Conservation (phyloP, 2,113 vertebrate genomes). For the Crotophaga sulcirostris region DNA sequence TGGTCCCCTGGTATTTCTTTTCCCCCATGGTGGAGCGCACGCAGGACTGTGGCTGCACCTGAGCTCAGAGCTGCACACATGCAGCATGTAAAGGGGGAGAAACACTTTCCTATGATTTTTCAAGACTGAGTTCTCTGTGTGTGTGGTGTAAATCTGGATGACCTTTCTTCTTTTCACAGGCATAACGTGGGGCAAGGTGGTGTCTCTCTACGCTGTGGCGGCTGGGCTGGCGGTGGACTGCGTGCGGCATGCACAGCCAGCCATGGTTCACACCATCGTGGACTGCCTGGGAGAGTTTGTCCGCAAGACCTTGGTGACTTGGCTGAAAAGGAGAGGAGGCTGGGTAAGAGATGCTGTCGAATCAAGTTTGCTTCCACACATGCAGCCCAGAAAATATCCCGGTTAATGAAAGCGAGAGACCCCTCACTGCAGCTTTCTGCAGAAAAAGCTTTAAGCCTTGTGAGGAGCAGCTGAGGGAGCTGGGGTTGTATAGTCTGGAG, state of each 20-base stretch:
- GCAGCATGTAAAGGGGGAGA: accelerated
- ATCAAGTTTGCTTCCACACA: neutral
- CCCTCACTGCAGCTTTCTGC: neutral
- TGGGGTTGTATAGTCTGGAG: no score
- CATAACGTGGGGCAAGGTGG: constrained; percentile 97
- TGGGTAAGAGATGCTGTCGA: constrained; percentile 84
- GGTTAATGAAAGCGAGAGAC: neutral
- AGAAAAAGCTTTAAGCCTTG: neutral
- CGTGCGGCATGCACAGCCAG: constrained; percentile 88
- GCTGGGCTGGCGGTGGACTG: constrained; percentile 92
- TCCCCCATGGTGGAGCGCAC: accelerated
- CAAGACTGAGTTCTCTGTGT: neutral
- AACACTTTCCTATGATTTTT: accelerated
- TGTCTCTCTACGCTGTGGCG: constrained; percentile 90
- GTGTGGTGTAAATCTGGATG: neutral
- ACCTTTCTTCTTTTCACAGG: constrained; percentile 69
- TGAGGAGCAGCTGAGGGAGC: no score
- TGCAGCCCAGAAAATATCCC: neutral
- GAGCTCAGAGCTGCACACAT: accelerated
- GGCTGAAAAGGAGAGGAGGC: constrained; percentile 91
- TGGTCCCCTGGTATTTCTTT: neutral
- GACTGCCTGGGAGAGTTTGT: constrained; percentile 98
- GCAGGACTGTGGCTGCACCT: neutral
- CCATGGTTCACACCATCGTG: constrained; percentile 90
- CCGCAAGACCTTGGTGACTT: constrained; percentile 86